These are phyloP conservation scores for Diceros bicornis DNA, from an alignment of 2,797 vertebrate species.

Conservation along the genomic window DNA sequence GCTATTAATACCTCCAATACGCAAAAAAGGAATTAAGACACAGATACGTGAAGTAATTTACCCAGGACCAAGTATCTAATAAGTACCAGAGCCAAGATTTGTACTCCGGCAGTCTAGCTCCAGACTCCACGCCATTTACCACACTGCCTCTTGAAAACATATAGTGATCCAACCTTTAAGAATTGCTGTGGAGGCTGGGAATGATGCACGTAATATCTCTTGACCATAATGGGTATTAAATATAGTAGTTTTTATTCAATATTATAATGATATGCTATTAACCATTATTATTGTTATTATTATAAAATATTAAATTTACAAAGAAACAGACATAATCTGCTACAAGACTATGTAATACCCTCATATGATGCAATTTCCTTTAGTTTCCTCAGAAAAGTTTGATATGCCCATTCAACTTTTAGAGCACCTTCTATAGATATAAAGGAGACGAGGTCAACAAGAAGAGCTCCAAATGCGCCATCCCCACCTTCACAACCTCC, in stretches of 20 bases:
- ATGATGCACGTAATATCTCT: not conserved
- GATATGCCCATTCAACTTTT: not conserved
- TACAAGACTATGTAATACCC: not conserved
- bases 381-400: not conserved
- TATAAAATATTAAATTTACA: not conserved
- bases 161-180: not conserved
- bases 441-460: not conserved
- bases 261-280: not conserved
- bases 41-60: not conserved
- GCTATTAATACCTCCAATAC: not conserved
- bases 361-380: not conserved
- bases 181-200: not conserved
- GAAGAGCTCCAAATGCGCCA: no score
- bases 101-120: not conserved
- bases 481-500: no score
- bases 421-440: not conserved
- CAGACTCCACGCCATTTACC: not conserved
- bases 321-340: not conserved
- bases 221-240: not conserved
- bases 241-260: not conserved
- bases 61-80: not conserved
- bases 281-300: no score
- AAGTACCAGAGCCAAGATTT: not conserved
- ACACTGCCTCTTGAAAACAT: not conserved
- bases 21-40: not conserved